Conservation (phyloP, 1,140 invertebrate species). For the Cotesia glomerata region DNA sequence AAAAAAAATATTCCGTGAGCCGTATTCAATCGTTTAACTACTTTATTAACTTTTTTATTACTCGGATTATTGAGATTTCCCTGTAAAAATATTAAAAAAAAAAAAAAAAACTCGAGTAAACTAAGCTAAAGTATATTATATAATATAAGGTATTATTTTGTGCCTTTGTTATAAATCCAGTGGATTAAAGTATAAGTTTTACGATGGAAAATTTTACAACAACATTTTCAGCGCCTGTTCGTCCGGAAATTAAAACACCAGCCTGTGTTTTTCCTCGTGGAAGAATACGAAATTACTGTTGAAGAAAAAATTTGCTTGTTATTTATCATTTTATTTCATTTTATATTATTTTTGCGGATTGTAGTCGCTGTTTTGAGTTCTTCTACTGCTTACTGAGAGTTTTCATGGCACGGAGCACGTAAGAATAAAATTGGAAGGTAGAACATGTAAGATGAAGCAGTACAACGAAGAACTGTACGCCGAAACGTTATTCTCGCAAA, state of each 20-base stretch:
- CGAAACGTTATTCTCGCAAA: not conserved
- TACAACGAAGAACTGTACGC: not conserved
- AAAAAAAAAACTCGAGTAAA: not conserved
- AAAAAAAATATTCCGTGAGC: not conserved
- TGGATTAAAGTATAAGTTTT: constrained; percentile 2
- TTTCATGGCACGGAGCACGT: not conserved
- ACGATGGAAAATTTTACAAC: constrained; percentile 1
- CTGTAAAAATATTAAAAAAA: not conserved
- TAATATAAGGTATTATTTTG: not conserved
- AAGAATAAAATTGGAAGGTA: not conserved
- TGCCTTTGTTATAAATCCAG: not conserved
- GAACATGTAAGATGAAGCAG: not conserved
- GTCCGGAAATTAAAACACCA: not conserved
- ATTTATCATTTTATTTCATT: too few relatives aligned
- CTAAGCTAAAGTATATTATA: not conserved
- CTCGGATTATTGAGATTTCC: not conserved
- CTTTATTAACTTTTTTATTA: constrained; percentile 1
- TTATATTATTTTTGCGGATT: too few relatives aligned
- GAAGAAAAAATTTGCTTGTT: too few relatives aligned
- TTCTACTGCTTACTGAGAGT: not conserved
- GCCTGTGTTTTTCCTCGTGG: not conserved
- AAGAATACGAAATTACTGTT: not conserved
- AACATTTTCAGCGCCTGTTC: not conserved
- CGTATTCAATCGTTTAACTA: not conserved
- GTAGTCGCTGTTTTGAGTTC: too few relatives aligned